A percentile compares a stretch with the other conserved stretches of the same genome.
phyloP scores from a whole-genome alignment of 2,888 invertebrate species.

The Nasonia oneida region DNA sequence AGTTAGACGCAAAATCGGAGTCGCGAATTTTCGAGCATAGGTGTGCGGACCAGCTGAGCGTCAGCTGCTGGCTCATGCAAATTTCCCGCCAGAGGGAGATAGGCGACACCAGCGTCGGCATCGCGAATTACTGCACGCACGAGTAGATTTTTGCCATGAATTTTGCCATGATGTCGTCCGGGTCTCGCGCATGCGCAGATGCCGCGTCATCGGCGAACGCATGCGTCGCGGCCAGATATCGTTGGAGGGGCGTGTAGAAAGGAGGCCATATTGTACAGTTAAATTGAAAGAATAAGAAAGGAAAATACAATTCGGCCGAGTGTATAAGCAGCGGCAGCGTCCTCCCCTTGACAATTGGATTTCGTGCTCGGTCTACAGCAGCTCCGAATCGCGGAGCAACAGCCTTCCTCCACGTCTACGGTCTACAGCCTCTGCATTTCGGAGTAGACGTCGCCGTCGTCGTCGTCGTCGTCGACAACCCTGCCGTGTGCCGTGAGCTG shows the following conservation, averaged over 20 bases:
- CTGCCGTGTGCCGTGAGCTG: not conserved
- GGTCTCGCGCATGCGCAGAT: conserved; percentile 38
- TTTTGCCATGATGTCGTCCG: not conserved
- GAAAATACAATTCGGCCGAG: conserved; percentile 65
- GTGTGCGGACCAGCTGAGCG: not conserved
- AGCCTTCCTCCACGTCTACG: not conserved
- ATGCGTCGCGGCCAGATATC: conserved; percentile 9
- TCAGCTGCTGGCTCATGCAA: not conserved
- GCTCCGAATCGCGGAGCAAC: not conserved
- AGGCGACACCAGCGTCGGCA: not conserved
- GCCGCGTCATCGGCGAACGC: not conserved
- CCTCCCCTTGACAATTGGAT: conserved; percentile 58
- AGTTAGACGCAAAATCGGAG: not conserved
- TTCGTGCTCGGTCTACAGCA: conserved; percentile 12
- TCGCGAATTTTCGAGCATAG: not conserved
- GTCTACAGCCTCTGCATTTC: not conserved
- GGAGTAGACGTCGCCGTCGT: conserved; percentile 9
- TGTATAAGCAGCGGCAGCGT: conserved; percentile 24
- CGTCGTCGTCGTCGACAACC: not conserved
- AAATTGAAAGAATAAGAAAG: conserved; percentile 78
- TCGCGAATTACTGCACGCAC: not conserved
- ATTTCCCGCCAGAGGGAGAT: not conserved
- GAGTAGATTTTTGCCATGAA: not conserved
- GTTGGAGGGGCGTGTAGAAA: conserved; percentile 78
- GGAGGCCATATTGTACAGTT: conserved; percentile 80